Evolutionary conservation across 2,888 invertebrate species (phyloP), one percentile per base, ranked within the genome.

Genomic region (Cerastoderma edule): DNA sequence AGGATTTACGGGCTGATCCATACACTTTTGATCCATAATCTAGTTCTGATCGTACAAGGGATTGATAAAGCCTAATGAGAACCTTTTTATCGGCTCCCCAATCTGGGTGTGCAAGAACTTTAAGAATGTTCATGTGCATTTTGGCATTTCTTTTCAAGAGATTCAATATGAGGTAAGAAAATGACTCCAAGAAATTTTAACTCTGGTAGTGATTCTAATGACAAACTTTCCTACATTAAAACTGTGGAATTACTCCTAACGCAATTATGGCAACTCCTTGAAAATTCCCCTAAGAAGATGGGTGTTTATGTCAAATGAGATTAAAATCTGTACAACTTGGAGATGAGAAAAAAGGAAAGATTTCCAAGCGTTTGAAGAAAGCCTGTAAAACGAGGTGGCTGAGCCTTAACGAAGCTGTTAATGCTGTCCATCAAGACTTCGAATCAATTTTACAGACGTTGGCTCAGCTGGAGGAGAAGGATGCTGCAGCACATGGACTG

Each of bases 371-470:
- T 1, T 48, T 80, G 30, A 83, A 83, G 44, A 83, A 72, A 69
- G 73, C 75, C 2, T 76, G 75, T 16, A n/a, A 48, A 1, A 83
- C 83, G 24, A 53, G 81, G 35, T 81, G 79, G 79, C 50, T 83
- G 50, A 81, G 81, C 39, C 54, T 81, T 67, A 75, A 81, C 50
- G 63, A 65, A 54, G 32, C 78, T 44, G 76, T 83, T 0, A 64
- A 60, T 24, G 70, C 72, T 44, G 63, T 78, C 0, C 50, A 22
- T 24, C 4, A 60, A 13, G 66, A 80, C 50, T 71, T 53, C 46
- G 56, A 64, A 44, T 67, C 74, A n/a, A 66, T 83, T 13, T 30
- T 80, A 19, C 71, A 73, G 54, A 67, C 69, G 10, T 19, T 78
- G 56, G 32, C 65, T 27, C 64, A 46, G 8, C 53, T 80, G 30